Conservation (phyloP, 2,797 vertebrate species). For the Knipowitschia caucasica region DNA sequence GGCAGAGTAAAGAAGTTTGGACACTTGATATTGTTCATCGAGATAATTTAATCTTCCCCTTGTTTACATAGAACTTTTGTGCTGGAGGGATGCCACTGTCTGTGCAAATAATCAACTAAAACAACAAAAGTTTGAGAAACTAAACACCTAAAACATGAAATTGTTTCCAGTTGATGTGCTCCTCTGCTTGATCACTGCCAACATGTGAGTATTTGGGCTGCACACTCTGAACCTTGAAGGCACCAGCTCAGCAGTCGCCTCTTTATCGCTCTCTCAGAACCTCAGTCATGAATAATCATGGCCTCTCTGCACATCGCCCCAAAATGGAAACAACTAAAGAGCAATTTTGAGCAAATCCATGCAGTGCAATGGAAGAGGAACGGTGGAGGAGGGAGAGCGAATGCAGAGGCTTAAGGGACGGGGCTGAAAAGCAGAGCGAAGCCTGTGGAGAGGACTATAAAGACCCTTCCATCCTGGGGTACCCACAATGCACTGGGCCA, state of each 20-base stretch:
- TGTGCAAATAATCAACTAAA: no score
- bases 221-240: constrained; percentile 35
- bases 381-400: constrained; percentile 26
- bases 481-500: constrained; percentile 16
- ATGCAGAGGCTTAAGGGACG: constrained; percentile 27
- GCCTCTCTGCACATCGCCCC: constrained; percentile 40
- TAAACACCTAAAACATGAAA: not conserved
- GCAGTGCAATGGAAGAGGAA: constrained; percentile 22
- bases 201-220: constrained; percentile 3
- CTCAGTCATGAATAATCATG: constrained; percentile 65
- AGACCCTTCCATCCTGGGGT: constrained; percentile 41
- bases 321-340: constrained; percentile 55
- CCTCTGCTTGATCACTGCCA: constrained; percentile 7
- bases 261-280: constrained; percentile 63
- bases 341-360: constrained; percentile 51
- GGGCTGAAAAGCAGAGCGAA: constrained; percentile 44
- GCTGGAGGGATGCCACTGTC: no score
- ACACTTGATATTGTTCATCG: no score
- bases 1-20: no score
- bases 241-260: constrained; percentile 61
- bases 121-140: not conserved
- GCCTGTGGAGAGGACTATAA: constrained; percentile 29
- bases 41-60: no score
- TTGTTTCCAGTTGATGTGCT: not conserved
- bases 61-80: no score